phyloP scores from a whole-genome alignment of 2,113 vertebrate genomes.

The Xyrauchen texanus region DNA sequence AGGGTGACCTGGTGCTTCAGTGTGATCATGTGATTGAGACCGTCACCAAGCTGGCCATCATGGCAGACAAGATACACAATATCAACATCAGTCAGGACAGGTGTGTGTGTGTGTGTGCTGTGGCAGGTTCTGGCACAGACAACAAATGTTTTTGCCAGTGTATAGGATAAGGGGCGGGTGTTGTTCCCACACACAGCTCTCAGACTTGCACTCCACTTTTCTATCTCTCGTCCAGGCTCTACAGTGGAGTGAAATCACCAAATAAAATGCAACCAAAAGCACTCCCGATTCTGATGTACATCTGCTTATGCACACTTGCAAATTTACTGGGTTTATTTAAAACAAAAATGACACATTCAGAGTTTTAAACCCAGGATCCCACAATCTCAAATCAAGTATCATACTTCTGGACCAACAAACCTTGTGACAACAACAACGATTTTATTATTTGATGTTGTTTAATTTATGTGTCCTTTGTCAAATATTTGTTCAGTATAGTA shows the following conservation, averaged over 20 bases:
- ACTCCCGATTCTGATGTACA: background rate
- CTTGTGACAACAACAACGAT: background rate
- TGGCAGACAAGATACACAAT: conserved; percentile 80
- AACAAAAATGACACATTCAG: background rate
- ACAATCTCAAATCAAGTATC: too few species aligned
- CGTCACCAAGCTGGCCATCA: conserved; percentile 87
- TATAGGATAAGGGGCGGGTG: too few species aligned
- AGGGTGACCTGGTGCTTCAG: conserved; percentile 93
- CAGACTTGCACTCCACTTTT: too few species aligned
- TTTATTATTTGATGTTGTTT: too few species aligned
- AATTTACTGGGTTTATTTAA: background rate
- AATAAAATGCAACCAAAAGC: background rate
- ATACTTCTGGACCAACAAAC: too few species aligned
- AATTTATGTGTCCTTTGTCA: background rate
- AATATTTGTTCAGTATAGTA: background rate
- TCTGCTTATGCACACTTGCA: background rate
- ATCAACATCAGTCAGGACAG: conserved; percentile 94
- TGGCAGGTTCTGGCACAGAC: background rate
- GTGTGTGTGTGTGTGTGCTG: conserved; percentile 68
- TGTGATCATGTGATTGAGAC: conserved; percentile 91
- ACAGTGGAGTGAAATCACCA: too few species aligned
- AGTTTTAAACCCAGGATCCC: too few species aligned
- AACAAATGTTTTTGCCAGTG: too few species aligned
- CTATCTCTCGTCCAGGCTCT: too few species aligned
- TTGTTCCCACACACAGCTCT: too few species aligned